Conservation (phyloP, 1,140 invertebrate genomes). For the Gerris buenoi region DNA sequence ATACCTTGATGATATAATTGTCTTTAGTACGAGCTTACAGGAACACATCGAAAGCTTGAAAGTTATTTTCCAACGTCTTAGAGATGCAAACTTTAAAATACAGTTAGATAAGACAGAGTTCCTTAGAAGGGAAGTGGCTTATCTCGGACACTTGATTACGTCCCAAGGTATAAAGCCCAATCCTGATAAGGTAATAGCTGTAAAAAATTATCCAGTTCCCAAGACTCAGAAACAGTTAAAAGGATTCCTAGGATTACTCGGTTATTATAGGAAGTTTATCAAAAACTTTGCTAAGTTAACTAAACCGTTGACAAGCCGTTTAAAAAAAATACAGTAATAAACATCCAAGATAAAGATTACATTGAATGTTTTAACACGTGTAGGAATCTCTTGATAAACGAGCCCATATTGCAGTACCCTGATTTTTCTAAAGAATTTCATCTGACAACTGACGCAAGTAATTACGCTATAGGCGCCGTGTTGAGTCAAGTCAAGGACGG, state of each 20-base stretch:
- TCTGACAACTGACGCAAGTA: constrained; percentile 19
- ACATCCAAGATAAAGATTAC: background rate
- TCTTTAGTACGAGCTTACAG: too few species aligned
- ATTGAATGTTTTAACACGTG: background rate
- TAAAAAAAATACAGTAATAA: too few species aligned
- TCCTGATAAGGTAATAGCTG: constrained; percentile 23
- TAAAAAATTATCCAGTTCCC: constrained; percentile 24
- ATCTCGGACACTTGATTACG: too few species aligned
- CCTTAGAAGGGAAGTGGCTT: too few species aligned
- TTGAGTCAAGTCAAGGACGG: constrained; percentile 24
- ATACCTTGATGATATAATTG: constrained; percentile 33
- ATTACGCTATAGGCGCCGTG: constrained; percentile 22
- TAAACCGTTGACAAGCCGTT: constrained; percentile 21
- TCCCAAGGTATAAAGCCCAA: constrained; percentile 27
- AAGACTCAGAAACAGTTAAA: constrained; percentile 24
- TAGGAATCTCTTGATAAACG: background rate
- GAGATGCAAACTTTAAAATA: too few species aligned
- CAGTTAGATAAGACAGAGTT: too few species aligned
- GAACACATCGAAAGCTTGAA: constrained; percentile 23
- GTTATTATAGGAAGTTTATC: constrained; percentile 29
- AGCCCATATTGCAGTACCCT: too few species aligned
- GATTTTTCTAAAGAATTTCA: constrained; percentile 21
- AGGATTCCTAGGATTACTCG: constrained; percentile 26
- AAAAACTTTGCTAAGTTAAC: constrained; percentile 22
- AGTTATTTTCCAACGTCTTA: constrained; percentile 28